These are phyloP conservation scores for Platycheirus rosarum DNA, from an alignment of 2,888 invertebrate genomes.

Conservation along the genomic window DNA sequence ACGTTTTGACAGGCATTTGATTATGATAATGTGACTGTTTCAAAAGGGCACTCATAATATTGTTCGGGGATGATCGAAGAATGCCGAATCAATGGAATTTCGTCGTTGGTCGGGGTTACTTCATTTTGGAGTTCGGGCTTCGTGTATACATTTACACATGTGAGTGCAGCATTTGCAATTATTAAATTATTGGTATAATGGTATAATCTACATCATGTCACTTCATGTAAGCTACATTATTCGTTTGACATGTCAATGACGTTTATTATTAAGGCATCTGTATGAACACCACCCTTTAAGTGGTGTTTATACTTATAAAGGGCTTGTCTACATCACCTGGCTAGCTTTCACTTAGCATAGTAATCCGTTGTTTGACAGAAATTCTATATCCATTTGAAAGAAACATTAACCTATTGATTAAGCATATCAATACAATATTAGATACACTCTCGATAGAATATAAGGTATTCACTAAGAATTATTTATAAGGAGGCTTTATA, in stretches of 20 bases:
- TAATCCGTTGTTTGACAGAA: too few relatives aligned
- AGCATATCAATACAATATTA: too few relatives aligned
- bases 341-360: too few relatives aligned
- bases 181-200: not conserved
- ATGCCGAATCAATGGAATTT: slow-evolving; percentile 48
- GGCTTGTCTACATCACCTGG: too few relatives aligned
- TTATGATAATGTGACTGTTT: slow-evolving; percentile 44
- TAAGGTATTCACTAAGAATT: too few relatives aligned
- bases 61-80: slow-evolving; percentile 48
- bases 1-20: slow-evolving; percentile 66
- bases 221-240: not conserved
- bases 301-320: too few relatives aligned
- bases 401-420: too few relatives aligned
- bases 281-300: too few relatives aligned
- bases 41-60: slow-evolving; percentile 60
- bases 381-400: too few relatives aligned
- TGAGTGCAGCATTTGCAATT: not conserved
- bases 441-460: too few relatives aligned
- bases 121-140: slow-evolving; percentile 11
- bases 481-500: too few relatives aligned
- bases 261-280: not conserved
- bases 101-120: slow-evolving; percentile 27
- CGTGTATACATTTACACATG: not conserved
- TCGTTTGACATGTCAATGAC: not conserved
- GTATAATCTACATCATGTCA: slow-evolving; percentile 1